These are phyloP conservation scores for Pangasius sanitwongsei DNA, from an alignment of 2,797 vertebrate species.

Conservation along the genomic window DNA sequence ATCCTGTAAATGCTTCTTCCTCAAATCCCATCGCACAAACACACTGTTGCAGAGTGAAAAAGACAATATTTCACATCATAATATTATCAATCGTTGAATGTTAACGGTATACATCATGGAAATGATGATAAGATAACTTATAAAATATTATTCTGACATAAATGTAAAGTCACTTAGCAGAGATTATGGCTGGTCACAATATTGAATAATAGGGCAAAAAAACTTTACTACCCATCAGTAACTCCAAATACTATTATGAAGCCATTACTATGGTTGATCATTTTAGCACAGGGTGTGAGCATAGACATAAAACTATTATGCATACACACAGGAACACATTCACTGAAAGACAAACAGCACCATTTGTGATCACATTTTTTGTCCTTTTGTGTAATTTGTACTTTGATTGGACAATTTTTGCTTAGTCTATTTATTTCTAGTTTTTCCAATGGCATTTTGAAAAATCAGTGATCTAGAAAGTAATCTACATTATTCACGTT, in stretches of 20 bases:
- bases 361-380: neutral
- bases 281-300: neutral
- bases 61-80: neutral
- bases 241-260: neutral
- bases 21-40: conserved; percentile 12
- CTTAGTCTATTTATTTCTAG: neutral
- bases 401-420: neutral
- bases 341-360: neutral
- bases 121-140: too few relatives aligned
- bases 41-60: neutral
- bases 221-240: neutral
- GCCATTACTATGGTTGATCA: neutral
- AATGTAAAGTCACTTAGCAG: neutral
- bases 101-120: neutral
- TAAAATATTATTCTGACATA: neutral
- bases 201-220: neutral
- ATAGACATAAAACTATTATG: neutral
- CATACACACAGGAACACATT: neutral
- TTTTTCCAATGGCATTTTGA: neutral
- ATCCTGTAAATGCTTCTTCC: neutral
- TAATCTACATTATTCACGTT: neutral
- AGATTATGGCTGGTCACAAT: neutral
- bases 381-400: neutral
- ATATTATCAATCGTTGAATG: neutral
- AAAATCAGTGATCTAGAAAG: neutral